Conservation (phyloP, 2,113 vertebrate species). For the Mungos mungo region DNA sequence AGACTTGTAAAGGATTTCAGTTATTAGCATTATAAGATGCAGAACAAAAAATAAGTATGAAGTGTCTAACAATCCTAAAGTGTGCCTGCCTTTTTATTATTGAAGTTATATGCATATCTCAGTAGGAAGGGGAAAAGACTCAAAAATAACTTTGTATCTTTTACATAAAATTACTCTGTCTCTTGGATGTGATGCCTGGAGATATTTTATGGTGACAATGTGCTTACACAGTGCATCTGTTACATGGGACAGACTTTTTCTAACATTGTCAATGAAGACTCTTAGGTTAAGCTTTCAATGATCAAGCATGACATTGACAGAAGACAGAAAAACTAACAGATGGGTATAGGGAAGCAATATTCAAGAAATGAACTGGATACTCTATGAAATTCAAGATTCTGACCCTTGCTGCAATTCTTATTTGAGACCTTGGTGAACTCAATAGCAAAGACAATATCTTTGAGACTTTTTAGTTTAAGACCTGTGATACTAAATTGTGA, state of each 20-base stretch:
- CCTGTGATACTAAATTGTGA: neutral
- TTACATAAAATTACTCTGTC: neutral
- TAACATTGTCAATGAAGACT: neutral
- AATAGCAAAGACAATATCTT: neutral
- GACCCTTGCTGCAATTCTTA: neutral
- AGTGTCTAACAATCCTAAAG: slow-evolving; percentile 26
- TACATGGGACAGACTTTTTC: neutral
- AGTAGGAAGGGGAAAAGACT: neutral
- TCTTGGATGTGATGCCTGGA: neutral
- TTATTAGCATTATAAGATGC: neutral
- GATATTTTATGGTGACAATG: neutral
- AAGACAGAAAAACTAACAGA: neutral
- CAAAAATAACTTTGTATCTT: neutral
- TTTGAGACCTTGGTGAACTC: neutral
- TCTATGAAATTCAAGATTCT: neutral
- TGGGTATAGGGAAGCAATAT: neutral
- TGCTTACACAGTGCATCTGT: neutral
- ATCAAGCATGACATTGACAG: neutral
- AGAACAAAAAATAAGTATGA: slow-evolving; percentile 7
- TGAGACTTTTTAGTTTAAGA: slow-evolving; percentile 20
- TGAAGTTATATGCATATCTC: neutral
- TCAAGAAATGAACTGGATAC: neutral
- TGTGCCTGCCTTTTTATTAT: neutral
- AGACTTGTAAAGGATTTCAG: neutral
- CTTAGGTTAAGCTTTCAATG: neutral